A percentile compares a stretch with the other conserved stretches of the same genome.
phyloP scores from a whole-genome alignment of 2,888 invertebrate genomes.

The Ophion ellenae region DNA sequence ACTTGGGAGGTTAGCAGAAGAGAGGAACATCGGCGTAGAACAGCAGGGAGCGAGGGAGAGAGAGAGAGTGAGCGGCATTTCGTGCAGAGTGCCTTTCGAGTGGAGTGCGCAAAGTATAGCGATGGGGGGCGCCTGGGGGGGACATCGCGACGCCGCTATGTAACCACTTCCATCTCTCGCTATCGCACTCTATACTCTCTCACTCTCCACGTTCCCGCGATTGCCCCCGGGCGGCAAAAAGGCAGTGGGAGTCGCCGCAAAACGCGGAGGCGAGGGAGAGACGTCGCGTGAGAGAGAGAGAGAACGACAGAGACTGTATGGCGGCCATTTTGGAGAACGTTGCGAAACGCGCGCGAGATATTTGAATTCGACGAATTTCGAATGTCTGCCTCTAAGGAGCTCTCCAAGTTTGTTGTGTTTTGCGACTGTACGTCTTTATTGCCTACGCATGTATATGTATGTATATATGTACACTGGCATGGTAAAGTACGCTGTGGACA shows the following conservation, averaged over 20 bases:
- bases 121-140: neutral
- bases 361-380: constrained; percentile 65
- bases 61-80: constrained; percentile 36
- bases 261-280: constrained; percentile 45
- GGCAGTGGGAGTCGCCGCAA: constrained; percentile 27
- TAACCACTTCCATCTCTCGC: constrained; percentile 34
- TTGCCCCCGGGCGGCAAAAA: constrained; percentile 29
- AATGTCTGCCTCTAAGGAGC: neutral
- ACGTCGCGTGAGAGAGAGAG: constrained; percentile 23
- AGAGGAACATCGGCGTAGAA: neutral
- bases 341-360: constrained; percentile 72
- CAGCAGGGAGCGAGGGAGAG: neutral
- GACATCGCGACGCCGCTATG: constrained; percentile 27
- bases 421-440: no score
- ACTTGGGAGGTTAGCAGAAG: neutral
- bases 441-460: no score
- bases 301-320: constrained; percentile 23
- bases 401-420: no score
- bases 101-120: constrained; percentile 59
- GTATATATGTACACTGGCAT: no score
- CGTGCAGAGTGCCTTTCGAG: constrained; percentile 73
- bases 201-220: constrained; percentile 28
- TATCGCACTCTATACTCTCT: constrained; percentile 1
- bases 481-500: no score
- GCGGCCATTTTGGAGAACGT: constrained; percentile 81